Base-by-base conservation (phyloP, 2,888 invertebrate genomes). In the Epicampocera succincta region DNA sequence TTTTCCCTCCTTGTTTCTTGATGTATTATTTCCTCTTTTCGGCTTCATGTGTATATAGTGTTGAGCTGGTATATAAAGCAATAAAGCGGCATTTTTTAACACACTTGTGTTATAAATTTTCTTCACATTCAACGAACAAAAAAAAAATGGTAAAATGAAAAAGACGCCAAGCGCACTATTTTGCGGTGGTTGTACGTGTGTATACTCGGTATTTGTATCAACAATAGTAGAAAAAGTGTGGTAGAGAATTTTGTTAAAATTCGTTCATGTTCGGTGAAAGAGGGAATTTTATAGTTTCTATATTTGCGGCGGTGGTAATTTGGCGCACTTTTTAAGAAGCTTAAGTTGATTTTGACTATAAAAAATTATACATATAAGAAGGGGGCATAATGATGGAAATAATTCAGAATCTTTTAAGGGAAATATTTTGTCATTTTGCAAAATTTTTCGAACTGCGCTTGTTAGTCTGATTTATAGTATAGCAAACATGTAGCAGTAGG, bases 41-140 rank as follows among this genome's bases (percentile, higher is more conserved):
- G 60, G 65, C 54, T 78, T 40, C 42, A 60, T 52, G 52, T 80
- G 68, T 60, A 44, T 65, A 75, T 69, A 9, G 33, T 33, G 33
- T 9, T 9, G 8, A 33, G 33, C 8, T 33, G 8, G 13, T 68
- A 73, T 40, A 65, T 46, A 21, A 56, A 73, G 63, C 65, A 75
- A 38, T 66, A 56, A 75, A 81, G 80, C 80, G 72, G 80, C 80
- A 76, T 81, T 81, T 80, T 71, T 44, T 61, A 50, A 68, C 21
- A 72, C 54, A 60, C 60, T 60, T 65, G 52, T 60, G 33, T 75
- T 73, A 73, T 61, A 68, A 76, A 71, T 66, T 61, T 76, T 68
- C 66, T 76, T 80, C 61, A 61, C 75, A 80, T 69, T 74, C 21
- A 56, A 40, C 25, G 15, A 66, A 42, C 38, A 52, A 38, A 38